phyloP scores from a whole-genome alignment of 2,113 vertebrate genomes.

The Brachypodius melanocephalos region DNA sequence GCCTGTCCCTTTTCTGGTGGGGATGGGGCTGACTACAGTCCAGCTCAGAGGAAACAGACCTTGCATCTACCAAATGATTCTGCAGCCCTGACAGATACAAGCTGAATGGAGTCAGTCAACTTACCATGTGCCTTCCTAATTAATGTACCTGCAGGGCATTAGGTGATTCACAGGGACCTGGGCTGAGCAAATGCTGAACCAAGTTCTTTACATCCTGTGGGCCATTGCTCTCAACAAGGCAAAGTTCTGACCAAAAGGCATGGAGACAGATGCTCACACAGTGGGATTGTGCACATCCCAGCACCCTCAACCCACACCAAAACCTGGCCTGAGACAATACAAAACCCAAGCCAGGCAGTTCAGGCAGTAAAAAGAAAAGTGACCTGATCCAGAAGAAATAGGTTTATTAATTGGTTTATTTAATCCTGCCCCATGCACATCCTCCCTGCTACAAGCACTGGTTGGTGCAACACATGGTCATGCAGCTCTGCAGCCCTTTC shows the following conservation, averaged over 20 bases:
- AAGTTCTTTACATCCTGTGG: not conserved
- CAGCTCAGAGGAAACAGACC: not conserved
- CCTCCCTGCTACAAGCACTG: not conserved
- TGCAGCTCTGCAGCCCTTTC: not conserved
- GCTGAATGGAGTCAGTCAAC: not conserved
- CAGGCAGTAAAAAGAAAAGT: not conserved
- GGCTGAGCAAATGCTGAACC: not conserved
- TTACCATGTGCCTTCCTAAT: not conserved
- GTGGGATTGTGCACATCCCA: not conserved
- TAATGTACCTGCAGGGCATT: not conserved
- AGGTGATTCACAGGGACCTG: not conserved
- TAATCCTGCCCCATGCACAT: not conserved
- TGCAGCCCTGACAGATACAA: not conserved
- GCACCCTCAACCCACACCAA: not conserved
- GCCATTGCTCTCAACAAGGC: accelerated
- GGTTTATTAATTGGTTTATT: not conserved
- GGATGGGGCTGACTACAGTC: not conserved
- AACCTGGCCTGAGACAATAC: not conserved
- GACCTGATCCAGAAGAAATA: not conserved
- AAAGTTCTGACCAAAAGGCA: not conserved
- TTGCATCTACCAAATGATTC: not conserved
- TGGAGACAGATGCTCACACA: not conserved
- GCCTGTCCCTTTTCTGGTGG: not conserved
- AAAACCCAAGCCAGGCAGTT: not conserved
- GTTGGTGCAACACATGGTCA: not conserved